Conservation (phyloP, 1,140 invertebrate species). For the Zaprionus camerounensis region DNA sequence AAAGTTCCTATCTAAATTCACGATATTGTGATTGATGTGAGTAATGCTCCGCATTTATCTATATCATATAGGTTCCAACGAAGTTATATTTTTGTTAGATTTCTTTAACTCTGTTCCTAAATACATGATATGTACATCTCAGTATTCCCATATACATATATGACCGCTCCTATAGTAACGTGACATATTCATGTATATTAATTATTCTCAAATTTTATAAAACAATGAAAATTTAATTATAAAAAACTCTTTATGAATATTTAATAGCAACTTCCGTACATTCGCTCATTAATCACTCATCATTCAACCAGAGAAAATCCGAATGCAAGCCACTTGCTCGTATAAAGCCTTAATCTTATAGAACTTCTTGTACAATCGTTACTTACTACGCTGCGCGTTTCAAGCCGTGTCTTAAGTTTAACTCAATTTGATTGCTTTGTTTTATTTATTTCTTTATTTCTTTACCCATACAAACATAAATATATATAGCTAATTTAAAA, state of each 20-base stretch:
- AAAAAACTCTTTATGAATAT: neutral
- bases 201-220: neutral
- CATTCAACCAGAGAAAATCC: constrained; percentile 13
- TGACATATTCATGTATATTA: neutral
- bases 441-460: constrained; percentile 35
- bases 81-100: neutral
- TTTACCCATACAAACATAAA: constrained; percentile 25
- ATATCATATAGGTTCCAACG: neutral
- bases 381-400: constrained; percentile 63
- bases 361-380: constrained; percentile 49
- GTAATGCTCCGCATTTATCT: neutral
- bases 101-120: neutral
- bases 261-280: neutral
- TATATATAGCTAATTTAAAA: constrained; percentile 9
- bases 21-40: neutral
- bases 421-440: constrained; percentile 33
- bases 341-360: constrained; percentile 46
- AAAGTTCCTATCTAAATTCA: neutral
- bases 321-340: constrained; percentile 38
- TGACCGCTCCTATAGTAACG: too few relatives aligned
- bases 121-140: too few relatives aligned
- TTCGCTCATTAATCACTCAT: neutral
- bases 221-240: neutral
- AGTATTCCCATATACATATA: too few relatives aligned
- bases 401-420: constrained; percentile 46